These are phyloP conservation scores for Drosophila anomelani DNA, from an alignment of 2,888 invertebrate genomes.

Conservation along the genomic window DNA sequence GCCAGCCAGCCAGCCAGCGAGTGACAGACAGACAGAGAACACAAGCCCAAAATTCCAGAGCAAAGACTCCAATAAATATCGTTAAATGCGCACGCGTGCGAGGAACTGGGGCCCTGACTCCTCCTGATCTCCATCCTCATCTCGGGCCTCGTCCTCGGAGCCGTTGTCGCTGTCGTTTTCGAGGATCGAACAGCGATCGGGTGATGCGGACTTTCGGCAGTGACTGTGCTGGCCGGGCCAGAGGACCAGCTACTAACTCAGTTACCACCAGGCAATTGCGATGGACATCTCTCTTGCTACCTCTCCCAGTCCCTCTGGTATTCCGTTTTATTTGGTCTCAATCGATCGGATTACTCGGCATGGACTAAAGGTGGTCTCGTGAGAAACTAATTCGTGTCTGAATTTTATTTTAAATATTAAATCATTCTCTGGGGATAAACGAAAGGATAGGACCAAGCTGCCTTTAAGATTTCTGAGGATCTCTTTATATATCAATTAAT, in stretches of 20 bases:
- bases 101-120: conserved; percentile 47
- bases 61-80: conserved; percentile 82
- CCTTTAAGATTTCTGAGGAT: neutral
- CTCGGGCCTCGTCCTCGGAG: conserved; percentile 28
- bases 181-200: conserved; percentile 34
- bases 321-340: conserved; percentile 48
- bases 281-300: conserved; percentile 73
- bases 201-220: conserved; percentile 21
- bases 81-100: conserved; percentile 83
- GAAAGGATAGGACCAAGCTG: neutral
- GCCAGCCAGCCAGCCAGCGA: conserved; percentile 35
- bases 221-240: conserved; percentile 22
- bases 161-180: conserved; percentile 38
- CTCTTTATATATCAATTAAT: no score
- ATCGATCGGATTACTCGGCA: conserved; percentile 25
- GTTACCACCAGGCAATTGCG: conserved; percentile 71
- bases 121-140: conserved; percentile 27
- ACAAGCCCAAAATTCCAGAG: conserved; percentile 79
- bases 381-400: neutral
- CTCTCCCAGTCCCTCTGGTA: conserved; percentile 13
- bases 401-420: neutral
- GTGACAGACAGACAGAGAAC: conserved; percentile 80
- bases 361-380: conserved; percentile 19
- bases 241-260: conserved; percentile 74
- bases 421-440: neutral